These are phyloP conservation scores for Myoxocephalus aenaeus DNA, from an alignment of 2,797 vertebrate genomes.

Conservation along the genomic window DNA sequence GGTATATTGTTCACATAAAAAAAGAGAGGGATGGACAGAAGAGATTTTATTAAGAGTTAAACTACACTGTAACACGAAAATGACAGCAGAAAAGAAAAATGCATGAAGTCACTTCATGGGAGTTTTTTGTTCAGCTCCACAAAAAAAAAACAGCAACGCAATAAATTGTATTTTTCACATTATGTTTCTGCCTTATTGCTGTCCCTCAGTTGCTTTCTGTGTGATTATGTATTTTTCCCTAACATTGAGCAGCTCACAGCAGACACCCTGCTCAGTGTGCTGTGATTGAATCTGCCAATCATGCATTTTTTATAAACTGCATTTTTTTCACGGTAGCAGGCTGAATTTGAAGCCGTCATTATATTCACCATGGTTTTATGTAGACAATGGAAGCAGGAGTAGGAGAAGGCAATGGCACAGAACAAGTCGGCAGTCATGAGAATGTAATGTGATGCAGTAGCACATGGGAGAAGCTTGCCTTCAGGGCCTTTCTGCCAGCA, in stretches of 20 bases:
- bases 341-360: slow-evolving; percentile 18
- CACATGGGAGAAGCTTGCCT: neutral
- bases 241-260: slow-evolving; percentile 36
- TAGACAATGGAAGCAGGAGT: slow-evolving; percentile 7
- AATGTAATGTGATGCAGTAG: neutral
- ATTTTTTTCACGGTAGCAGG: neutral
- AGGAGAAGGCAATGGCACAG: neutral
- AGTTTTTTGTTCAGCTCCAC: slow-evolving; percentile 16
- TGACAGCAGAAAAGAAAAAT: slow-evolving; percentile 22
- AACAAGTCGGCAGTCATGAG: slow-evolving; percentile 1
- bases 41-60: slow-evolving; percentile 2
- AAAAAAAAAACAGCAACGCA: slow-evolving; percentile 39
- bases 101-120: slow-evolving; percentile 4
- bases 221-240: slow-evolving; percentile 30
- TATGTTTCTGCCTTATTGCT: slow-evolving; percentile 3
- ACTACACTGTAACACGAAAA: neutral
- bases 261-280: neutral
- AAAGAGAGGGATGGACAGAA: neutral
- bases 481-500: neutral
- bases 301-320: slow-evolving; percentile 14
- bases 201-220: slow-evolving; percentile 17
- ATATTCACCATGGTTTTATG: neutral
- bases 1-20: neutral
- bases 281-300: slow-evolving; percentile 43
- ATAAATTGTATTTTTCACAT: slow-evolving; percentile 26